A percentile compares a stretch with the other conserved stretches of the same genome.
These are phyloP conservation scores for Nemopilema nomurai DNA, from an alignment of 30 jellyfish, hydroid and myxozoan genomes.

Conservation along the genomic window DNA sequence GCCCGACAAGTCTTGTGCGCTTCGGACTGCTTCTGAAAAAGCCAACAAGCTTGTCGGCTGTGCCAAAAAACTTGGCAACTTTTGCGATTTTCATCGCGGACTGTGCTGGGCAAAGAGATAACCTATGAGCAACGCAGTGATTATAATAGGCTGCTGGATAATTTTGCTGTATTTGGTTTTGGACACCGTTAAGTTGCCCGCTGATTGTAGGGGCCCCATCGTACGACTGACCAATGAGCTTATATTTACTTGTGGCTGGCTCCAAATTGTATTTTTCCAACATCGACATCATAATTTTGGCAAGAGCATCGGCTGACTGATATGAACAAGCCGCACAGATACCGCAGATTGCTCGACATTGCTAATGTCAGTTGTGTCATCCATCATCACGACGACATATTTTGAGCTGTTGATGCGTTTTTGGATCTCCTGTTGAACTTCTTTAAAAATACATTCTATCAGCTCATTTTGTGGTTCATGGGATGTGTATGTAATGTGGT, in stretches of 20 bases:
- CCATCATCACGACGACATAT: constrained; percentile 23
- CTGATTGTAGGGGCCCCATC: constrained; percentile 59
- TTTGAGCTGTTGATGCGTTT: constrained; percentile 8
- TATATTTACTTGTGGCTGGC: constrained; percentile 2
- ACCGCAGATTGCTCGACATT: constrained; percentile 45
- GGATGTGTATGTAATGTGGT: constrained; percentile 18
- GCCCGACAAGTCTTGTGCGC: constrained; percentile 33
- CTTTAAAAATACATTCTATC: constrained; percentile 26
- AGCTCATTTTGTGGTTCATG: constrained; percentile 42
- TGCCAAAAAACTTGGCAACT: constrained; percentile 48
- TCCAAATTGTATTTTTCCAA: constrained; percentile 11
- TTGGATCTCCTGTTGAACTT: constrained; percentile 31
- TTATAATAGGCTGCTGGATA: constrained; percentile 30
- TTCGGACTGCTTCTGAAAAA: constrained; percentile 62
- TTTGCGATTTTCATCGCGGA: constrained; percentile 23
- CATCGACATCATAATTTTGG: constrained; percentile 11
- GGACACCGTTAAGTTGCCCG: constrained; percentile 46
- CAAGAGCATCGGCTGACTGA: constrained; percentile 52
- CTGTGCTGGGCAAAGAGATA: constrained; percentile 34
- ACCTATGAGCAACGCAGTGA: constrained; percentile 46
- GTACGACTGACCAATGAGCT: constrained; percentile 47
- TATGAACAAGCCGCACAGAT: constrained; percentile 24
- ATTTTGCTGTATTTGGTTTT: constrained; percentile 5
- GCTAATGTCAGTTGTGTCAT: constrained; percentile 32
- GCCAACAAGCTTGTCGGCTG: constrained; percentile 24